Conservation (phyloP, 2,113 vertebrate species). For the Cephalopterus ornatus region DNA sequence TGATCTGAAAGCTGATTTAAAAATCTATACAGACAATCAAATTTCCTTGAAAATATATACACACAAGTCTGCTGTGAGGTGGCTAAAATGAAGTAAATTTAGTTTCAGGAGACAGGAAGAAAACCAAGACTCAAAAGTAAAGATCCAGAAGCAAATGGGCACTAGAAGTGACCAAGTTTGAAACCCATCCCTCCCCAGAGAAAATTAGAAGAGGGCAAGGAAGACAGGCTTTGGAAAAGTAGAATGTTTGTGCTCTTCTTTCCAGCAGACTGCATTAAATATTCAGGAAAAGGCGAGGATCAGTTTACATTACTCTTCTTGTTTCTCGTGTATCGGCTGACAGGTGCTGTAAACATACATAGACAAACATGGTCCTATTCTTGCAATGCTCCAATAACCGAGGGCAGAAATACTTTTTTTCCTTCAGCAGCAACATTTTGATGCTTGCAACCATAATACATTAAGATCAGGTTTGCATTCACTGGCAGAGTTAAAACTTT, state of each 20-base stretch:
- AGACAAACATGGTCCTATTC: constrained; percentile 81
- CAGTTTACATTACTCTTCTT: constrained; percentile 87
- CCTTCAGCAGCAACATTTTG: constrained; percentile 4
- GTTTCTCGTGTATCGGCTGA: constrained; percentile 89
- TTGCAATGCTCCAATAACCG: constrained; percentile 59
- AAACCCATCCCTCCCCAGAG: constrained; percentile 85
- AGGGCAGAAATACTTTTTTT: constrained; percentile 65
- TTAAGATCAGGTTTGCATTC: background rate
- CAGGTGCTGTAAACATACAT: constrained; percentile 91
- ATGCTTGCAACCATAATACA: background rate
- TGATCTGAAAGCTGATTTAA: constrained; percentile 88
- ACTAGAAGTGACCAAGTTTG: constrained; percentile 77
- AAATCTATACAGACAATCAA: constrained; percentile 90
- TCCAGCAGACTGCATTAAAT: constrained; percentile 84
- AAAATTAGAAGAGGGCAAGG: constrained; percentile 77
- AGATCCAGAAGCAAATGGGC: constrained; percentile 82
- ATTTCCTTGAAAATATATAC: constrained; percentile 93
- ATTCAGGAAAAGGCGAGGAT: constrained; percentile 84
- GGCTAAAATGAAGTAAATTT: constrained; percentile 90
- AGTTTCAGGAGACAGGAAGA: constrained; percentile 88
- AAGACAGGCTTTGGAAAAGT: constrained; percentile 80
- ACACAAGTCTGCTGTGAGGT: constrained; percentile 89
- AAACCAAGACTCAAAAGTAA: constrained; percentile 78
- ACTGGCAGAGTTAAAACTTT: background rate
- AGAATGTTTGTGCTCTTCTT: constrained; percentile 81